A percentile compares a stretch with the other conserved stretches of the same genome.
phyloP scores from a whole-genome alignment of 1,140 invertebrate species.

The Mizuhopecten yessoensis region DNA sequence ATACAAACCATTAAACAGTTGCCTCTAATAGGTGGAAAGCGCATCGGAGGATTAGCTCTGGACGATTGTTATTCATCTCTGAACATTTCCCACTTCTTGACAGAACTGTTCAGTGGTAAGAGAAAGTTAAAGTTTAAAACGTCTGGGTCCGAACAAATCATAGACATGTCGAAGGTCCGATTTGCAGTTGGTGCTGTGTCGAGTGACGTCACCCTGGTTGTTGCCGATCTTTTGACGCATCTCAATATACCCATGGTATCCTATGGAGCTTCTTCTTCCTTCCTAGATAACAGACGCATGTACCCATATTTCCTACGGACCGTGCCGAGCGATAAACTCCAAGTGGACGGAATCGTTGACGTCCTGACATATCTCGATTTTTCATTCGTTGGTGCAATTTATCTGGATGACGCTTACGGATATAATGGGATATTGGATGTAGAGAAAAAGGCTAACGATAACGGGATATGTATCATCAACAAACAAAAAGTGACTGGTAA shows the following conservation, averaged over 20 bases:
- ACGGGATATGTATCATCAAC: slow-evolving; percentile 86
- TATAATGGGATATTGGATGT: slow-evolving; percentile 61
- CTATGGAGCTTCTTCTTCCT: slow-evolving; percentile 69
- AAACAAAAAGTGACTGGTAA: slow-evolving; percentile 81
- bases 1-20: slow-evolving; percentile 57
- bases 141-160: slow-evolving; percentile 44
- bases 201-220: slow-evolving; percentile 64
- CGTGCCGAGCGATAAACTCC: slow-evolving; percentile 71
- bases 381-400: slow-evolving; percentile 67
- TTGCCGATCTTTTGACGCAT: slow-evolving; percentile 67
- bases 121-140: slow-evolving; percentile 51
- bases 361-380: slow-evolving; percentile 61
- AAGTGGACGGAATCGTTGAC: slow-evolving; percentile 67
- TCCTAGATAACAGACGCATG: slow-evolving; percentile 66
- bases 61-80: slow-evolving; percentile 75
- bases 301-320: slow-evolving; percentile 73
- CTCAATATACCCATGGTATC: slow-evolving; percentile 70
- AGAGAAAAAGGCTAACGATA: slow-evolving; percentile 49
- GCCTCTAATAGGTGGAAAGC: slow-evolving; percentile 43
- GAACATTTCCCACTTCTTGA: slow-evolving; percentile 64
- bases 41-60: slow-evolving; percentile 71
- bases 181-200: slow-evolving; percentile 73
- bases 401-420: slow-evolving; percentile 72
- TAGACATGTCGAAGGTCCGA: slow-evolving; percentile 69
- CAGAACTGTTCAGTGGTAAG: slow-evolving; percentile 66